Evolutionary conservation across 2,113 vertebrate genomes (phyloP), one percentile per base, ranked within the genome.

Genomic region (Elachura formosa): DNA sequence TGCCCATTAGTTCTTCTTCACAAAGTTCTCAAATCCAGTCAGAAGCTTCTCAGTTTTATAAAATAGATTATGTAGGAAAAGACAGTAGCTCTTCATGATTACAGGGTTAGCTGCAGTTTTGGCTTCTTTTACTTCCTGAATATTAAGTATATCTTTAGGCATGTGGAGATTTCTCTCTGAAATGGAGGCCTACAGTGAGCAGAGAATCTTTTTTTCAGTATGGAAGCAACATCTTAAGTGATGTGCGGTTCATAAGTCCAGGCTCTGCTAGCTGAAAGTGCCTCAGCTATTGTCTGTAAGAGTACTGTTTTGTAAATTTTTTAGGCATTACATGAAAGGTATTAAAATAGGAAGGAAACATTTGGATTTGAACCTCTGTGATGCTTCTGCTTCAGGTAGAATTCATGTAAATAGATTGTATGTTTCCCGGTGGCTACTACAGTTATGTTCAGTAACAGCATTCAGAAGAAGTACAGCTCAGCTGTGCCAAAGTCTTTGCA

Each of bases 401-500:
- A 64, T 78, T 93, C 17, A 43, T 25, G 21, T 79, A 52, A 84
- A 16, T 14, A 73, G 22, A 54, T 40, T 79, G 0, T 56, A 2
- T 52, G 19, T 74, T 93, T 73, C 26, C 8, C 28, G 34, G 67
- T 59, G 34, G 7, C 78, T 82, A 18, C 18, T 73, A 21, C 51
- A 76, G 10, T 41, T 36, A 4, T 7, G 9, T 63, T 91, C 54
- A 54, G 0, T 68, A 51, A 29, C 34, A 90, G 51, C 45, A 4
- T 81, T 69, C 22, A 56, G 46, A 52, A 34, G 10, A 71, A 76
- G n/a, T 0, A 0, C 2, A 2, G 46, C 23, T 84, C 12, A 41
- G 5, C 38, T 34, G 6, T 89, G 31, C 36, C 75, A 2, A 83
- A 74, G n/a, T 52, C 19, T 77, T 68, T 84, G 34, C 46, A 82